phyloP scores from a whole-genome alignment of 2,113 vertebrate genomes.

The Takifugu bimaculatus region DNA sequence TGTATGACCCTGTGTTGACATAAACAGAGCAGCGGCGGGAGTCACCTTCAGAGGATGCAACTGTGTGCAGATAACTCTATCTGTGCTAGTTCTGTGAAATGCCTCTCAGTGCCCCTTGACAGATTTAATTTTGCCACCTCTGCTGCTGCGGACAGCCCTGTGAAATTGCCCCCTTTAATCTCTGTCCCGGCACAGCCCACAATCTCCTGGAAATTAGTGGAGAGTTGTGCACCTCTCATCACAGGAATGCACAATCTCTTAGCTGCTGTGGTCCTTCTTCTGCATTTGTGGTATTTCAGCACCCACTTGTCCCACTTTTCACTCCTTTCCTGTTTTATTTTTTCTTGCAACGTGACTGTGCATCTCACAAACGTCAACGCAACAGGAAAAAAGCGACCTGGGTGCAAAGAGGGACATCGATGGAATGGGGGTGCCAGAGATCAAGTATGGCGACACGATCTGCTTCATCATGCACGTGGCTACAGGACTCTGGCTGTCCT shows the following conservation, averaged over 20 bases:
- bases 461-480: slow-evolving; percentile 91
- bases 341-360: background rate
- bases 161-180: slow-evolving; percentile 22
- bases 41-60: slow-evolving; percentile 39
- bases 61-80: slow-evolving; percentile 33
- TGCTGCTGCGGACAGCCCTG: slow-evolving; percentile 12
- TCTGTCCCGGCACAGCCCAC: background rate
- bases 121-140: slow-evolving; percentile 19
- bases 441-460: slow-evolving; percentile 93
- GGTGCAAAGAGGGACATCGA: slow-evolving; percentile 89
- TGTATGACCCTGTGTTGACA: too few species aligned
- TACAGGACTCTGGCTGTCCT: slow-evolving; percentile 91
- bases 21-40: background rate
- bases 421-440: slow-evolving; percentile 92
- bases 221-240: background rate
- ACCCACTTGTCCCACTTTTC: background rate
- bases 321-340: too few species aligned
- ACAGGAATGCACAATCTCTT: slow-evolving; percentile 8
- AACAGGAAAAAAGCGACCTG: slow-evolving; percentile 86
- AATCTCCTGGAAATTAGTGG: background rate
- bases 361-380: slow-evolving; percentile 17
- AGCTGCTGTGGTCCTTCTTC: background rate
- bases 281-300: slow-evolving; percentile 24
- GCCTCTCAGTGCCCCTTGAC: slow-evolving; percentile 5
- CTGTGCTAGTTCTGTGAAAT: slow-evolving; percentile 20